These are phyloP conservation scores for Elanoides forficatus DNA, from an alignment of 2,113 vertebrate genomes.

Conservation along the genomic window DNA sequence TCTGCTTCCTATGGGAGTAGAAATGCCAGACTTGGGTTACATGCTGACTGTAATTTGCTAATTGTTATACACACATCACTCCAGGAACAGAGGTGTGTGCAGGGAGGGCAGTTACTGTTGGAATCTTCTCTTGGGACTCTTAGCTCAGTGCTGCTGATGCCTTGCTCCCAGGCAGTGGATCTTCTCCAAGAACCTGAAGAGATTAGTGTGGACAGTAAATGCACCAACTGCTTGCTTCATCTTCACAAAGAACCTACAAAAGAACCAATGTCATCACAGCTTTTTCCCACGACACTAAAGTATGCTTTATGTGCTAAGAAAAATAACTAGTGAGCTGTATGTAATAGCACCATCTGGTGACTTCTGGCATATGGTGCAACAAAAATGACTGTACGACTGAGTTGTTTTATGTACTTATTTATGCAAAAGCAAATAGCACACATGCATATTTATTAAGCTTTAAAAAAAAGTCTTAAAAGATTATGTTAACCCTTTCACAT, in stretches of 20 bases:
- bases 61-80: background rate
- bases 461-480: background rate
- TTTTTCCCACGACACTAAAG: accelerated
- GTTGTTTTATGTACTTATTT: background rate
- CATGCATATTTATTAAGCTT: background rate
- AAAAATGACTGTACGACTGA: background rate
- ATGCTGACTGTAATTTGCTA: background rate
- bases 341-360: slow-evolving; percentile 54
- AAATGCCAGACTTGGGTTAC: background rate
- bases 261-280: background rate
- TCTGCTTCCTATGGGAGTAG: background rate
- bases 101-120: background rate
- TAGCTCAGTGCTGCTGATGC: background rate
- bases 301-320: background rate
- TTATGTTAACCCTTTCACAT: background rate
- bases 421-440: background rate
- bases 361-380: background rate
- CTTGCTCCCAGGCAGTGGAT: background rate
- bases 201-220: background rate
- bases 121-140: background rate
- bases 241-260: background rate
- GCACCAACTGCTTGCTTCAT: background rate
- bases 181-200: background rate
- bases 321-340: background rate
- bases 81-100: background rate